Base-by-base conservation (phyloP, 2,888 invertebrate genomes). In the Sinelater perroti region DNA sequence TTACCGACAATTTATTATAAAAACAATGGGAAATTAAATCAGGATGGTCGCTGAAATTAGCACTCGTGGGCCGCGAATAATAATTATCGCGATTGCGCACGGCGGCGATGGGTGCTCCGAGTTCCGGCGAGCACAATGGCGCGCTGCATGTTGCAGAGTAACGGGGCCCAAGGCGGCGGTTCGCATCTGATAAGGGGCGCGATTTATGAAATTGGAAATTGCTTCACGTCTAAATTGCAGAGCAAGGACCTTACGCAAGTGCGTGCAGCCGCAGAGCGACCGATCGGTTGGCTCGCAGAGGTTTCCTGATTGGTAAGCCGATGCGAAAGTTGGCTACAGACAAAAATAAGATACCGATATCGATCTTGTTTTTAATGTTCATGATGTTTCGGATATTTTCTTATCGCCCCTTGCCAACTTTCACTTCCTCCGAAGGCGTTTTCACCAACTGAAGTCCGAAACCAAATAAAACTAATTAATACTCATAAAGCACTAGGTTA, bases 21-120 rank as follows among this genome's bases (percentile, higher is more conserved):
- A 47, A 38, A 50, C 50, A 50, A 50, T 50, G 18, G 50, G 11
- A 51, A 51, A 51, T 40, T 38, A 51, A 51, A 51, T 51, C 28
- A 8, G 26, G 50, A 40, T 30, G 30, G 28, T 17, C 30, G 30
- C 13, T n/a, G 28, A 40, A 51, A 50, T 50, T 50, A 50, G 36
- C 35, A 36, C 49, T 35, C 36, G 49, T 17, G 17, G 26, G 36
- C 21, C 30, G 50, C 26, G 36, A 21, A 26, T 50, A 28, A 36
- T 36, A 50, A 36, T 50, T 20, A 46, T 46, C 38, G 38, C 38
- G 26, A 50, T 50, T 50, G 13, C 40, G 14, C 40, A 24, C 24
- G 20, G 28, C 11, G 35, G 26, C 14, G 31, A 36, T n/a, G 18
- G 11, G n/a, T n/a, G n/a, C n/a, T n/a, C n/a, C n/a, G n/a, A 6